Base-by-base conservation (phyloP, 1,140 invertebrate species). In the Apis laboriosa region DNA sequence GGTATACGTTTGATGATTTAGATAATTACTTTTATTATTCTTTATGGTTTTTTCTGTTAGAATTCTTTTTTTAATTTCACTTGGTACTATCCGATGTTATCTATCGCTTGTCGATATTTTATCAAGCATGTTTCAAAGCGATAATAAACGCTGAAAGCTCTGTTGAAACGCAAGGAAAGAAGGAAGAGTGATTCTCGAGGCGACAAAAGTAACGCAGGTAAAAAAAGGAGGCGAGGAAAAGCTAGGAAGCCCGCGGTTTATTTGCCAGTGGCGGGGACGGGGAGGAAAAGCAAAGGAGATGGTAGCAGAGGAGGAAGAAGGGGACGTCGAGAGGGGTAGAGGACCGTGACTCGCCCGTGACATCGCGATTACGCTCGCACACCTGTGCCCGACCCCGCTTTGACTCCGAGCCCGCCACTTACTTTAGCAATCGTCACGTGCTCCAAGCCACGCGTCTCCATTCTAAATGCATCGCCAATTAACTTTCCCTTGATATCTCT, bases 331-430 rank as follows among this genome's bases (percentile, higher is more conserved):
- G 81, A 84, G 83, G 89, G 72, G 60, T 28, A 72, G 86, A 87
- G 86, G 88, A 75, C 85, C 87, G 90, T 90, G 90, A 91, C 89
- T 92, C 81, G 91, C 63, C 91, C 92, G 91, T 93, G 92, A 93
- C 92, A 93, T 92, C 90, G 92, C 92, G 92, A 93, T 93, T 93
- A 92, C 92, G 86, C 86, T 92, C 91, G 92, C 92, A 92, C 92
- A 93, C 92, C 92, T 93, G 92, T 92, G 90, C 88, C 83, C 73
- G 19, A 58, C 74, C 84, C 86, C 56, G 71, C 84, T 85, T 85
- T 77, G 83, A 85, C 75, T 89, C 34, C 85, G 83, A 90, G 84
- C 81, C 84, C 84, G 84, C 90, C 90, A 88, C 85, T 91, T 91
- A 92, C 91, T 90, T 86, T 85, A 90, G 87, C 90, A 92, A 85